Conservation (phyloP, 2,113 vertebrate species). For the Festucalex cinctus region DNA sequence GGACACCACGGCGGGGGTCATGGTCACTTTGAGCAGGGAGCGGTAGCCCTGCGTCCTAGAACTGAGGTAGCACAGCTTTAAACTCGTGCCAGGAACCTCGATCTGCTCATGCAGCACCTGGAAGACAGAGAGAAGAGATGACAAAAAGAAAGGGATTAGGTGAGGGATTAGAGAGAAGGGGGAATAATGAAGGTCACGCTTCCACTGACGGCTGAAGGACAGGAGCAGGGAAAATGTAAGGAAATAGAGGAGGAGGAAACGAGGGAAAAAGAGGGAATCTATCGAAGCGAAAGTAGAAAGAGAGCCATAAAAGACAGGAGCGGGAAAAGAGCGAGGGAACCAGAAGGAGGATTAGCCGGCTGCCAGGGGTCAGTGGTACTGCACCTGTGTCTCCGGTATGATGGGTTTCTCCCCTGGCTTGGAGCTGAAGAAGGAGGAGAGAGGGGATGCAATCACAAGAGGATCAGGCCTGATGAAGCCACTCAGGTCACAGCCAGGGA, state of each 20-base stretch:
- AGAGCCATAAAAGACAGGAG: slow-evolving; percentile 48
- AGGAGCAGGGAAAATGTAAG: slow-evolving; percentile 58
- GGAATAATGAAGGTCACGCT: slow-evolving; percentile 68
- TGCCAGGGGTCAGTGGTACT: slow-evolving; percentile 66
- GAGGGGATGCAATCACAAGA: slow-evolving; percentile 92
- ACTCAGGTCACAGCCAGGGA: slow-evolving; percentile 97
- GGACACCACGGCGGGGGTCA: slow-evolving; percentile 92
- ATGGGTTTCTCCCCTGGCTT: slow-evolving; percentile 87
- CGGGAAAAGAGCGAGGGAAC: slow-evolving; percentile 48
- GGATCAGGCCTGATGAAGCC: slow-evolving; percentile 94
- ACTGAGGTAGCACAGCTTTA: slow-evolving; percentile 94
- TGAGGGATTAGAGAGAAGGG: slow-evolving; percentile 55
- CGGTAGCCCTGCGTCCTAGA: slow-evolving; percentile 91
- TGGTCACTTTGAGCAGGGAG: slow-evolving; percentile 93
- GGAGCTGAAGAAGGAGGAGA: slow-evolving; percentile 97
- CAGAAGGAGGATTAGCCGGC: slow-evolving; percentile 63
- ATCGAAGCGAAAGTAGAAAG: slow-evolving; percentile 44
- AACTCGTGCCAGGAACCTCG: slow-evolving; percentile 85
- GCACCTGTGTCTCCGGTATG: slow-evolving; percentile 97
- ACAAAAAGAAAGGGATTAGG: slow-evolving; percentile 59
- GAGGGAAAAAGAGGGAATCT: slow-evolving; percentile 30
- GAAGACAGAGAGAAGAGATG: slow-evolving; percentile 53
- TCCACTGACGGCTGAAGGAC: slow-evolving; percentile 72
- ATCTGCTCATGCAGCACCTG: slow-evolving; percentile 98
- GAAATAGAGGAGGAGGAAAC: slow-evolving; percentile 56